Base-by-base conservation (phyloP, 2,888 invertebrate genomes). In the Rhopalosiphum nymphaeae region DNA sequence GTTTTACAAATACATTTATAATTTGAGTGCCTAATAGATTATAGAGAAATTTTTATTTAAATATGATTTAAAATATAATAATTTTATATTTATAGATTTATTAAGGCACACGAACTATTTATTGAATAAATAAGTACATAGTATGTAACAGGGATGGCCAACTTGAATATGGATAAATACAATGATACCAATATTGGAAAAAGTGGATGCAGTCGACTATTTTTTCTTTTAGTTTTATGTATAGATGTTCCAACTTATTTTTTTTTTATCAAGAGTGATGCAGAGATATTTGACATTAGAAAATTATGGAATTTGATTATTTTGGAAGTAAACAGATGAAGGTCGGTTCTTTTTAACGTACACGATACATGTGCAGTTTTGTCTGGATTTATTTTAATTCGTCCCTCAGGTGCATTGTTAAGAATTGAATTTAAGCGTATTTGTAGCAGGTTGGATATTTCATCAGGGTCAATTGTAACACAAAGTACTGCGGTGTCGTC, bases 151-250 rank as follows among this genome's bases (percentile, higher is more conserved):
- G 16, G 21, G 53, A 16, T 53, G 53, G 53, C 53, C 21, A 53
- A 53, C 53, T 16, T 53, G 53, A 53, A 53, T 53, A 53, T 53
- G 53, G 53, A 53, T 53, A 21, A 53, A 53, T 53, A 53, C 53
- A 21, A 53, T 88, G 88, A 88, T 49, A 53, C 25, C 36, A 53
- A 56, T 36, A 88, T 94, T 94, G 90, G 94, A 94, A 86, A 94
- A 84, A 91, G 94, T 94, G 94, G 85, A 53, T 53, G 53, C 21
- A 53, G 21, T 53, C 21, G 53, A 21, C 90, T 91, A 88, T n/a
- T 87, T 87, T 87, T 49, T 13, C n/a, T 49, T 87, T 87, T 87
- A 29, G 29, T 87, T 87, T 49, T 16, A 87, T 5, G 86, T 87
- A 29, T 11, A 49, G 46, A 49, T 49, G 49, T 16, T 0, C 46